Conservation (phyloP, 1,140 invertebrate species). For the Aphidius gifuensis region DNA sequence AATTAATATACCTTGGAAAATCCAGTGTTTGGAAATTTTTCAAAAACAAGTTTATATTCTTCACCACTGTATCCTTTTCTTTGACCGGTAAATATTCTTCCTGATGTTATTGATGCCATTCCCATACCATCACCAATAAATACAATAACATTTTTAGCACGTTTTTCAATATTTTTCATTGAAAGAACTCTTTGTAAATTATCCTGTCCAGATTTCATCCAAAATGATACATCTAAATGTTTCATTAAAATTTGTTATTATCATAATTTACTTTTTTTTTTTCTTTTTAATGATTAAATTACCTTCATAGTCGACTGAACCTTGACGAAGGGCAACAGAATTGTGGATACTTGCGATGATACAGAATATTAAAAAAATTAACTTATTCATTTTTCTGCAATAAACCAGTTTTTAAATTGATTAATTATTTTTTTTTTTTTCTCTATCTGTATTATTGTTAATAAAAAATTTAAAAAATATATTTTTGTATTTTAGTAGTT, state of each 20-base stretch:
- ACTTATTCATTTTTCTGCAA: conserved; percentile 26
- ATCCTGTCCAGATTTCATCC: conserved; percentile 48
- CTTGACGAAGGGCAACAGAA: conserved; percentile 17
- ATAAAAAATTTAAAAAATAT: too few species aligned
- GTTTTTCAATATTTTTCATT: conserved; percentile 49
- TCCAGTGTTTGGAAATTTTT: conserved; percentile 60
- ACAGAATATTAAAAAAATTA: conserved; percentile 18
- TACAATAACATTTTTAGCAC: conserved; percentile 68
- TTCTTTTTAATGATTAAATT: conserved; percentile 6
- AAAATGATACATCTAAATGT: conserved; percentile 44
- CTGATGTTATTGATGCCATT: conserved; percentile 64
- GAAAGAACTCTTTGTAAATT: conserved; percentile 43
- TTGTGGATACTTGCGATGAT: conserved; percentile 12
- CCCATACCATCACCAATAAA: conserved; percentile 77
- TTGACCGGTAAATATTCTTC: conserved; percentile 62
- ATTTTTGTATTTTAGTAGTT: too few species aligned
- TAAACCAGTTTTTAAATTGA: neutral
- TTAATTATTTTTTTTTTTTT: neutral
- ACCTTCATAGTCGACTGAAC: conserved; percentile 35
- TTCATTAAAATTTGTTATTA: too few species aligned
- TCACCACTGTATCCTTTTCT: conserved; percentile 56
- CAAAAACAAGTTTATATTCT: conserved; percentile 58
- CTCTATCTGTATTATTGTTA: neutral
- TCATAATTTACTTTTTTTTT: neutral
- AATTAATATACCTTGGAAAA: conserved; percentile 56